These are phyloP conservation scores for Eristalis intricaria DNA, from an alignment of 2,888 invertebrate genomes.

Conservation along the genomic window DNA sequence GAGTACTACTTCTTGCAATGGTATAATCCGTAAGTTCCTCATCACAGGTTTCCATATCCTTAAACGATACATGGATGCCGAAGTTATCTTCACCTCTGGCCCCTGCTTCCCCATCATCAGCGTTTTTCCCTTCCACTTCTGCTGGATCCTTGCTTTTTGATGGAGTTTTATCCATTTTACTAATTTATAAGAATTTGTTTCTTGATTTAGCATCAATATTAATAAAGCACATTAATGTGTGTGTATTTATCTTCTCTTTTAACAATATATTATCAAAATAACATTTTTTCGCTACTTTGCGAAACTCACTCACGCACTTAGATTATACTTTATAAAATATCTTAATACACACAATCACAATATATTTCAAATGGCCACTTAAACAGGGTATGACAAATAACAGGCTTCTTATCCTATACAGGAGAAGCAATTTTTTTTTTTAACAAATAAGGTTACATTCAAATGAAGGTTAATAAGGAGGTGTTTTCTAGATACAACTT, in stretches of 20 bases:
- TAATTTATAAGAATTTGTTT: conserved; percentile 37
- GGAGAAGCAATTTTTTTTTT: neutral
- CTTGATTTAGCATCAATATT: conserved; percentile 1
- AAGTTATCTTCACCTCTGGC: conserved; percentile 75
- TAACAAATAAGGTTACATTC: neutral
- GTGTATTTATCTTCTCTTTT: neutral
- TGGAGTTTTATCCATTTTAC: conserved; percentile 79
- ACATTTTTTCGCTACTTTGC: neutral
- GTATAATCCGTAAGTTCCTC: conserved; percentile 35
- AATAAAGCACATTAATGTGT: neutral
- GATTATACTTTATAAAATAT: neutral
- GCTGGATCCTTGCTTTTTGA: conserved; percentile 77
- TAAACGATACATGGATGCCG: conserved; percentile 75
- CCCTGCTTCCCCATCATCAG: conserved; percentile 60
- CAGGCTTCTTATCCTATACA: conserved; percentile 9
- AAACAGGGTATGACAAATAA: conserved; percentile 24
- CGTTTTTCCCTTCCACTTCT: conserved; percentile 58
- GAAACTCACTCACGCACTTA: neutral
- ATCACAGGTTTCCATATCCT: conserved; percentile 53
- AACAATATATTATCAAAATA: neutral
- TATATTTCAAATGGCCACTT: conserved; percentile 15
- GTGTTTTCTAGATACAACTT: conserved; percentile 9
- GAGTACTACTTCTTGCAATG: conserved; percentile 53
- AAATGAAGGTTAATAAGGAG: neutral
- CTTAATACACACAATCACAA: neutral